Conservation (phyloP, 2,797 vertebrate genomes). For the Poeciliopsis turneri region DNA sequence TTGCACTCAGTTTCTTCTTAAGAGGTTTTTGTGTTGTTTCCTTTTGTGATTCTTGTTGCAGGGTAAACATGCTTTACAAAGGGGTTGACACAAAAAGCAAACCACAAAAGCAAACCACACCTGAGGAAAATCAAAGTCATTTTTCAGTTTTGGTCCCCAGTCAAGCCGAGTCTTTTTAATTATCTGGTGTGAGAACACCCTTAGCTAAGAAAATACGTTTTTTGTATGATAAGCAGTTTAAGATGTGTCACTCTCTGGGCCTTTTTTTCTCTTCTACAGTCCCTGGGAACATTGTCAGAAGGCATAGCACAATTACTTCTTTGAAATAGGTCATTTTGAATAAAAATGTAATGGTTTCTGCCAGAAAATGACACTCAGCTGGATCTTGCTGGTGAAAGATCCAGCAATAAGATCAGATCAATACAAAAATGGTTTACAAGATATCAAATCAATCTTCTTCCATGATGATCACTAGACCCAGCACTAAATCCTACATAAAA, state of each 20-base stretch:
- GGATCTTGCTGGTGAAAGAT: not conserved
- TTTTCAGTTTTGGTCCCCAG: too few species aligned
- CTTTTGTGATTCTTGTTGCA: too few species aligned
- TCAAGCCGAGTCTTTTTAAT: too few species aligned
- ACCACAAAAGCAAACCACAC: too few species aligned
- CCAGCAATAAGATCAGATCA: not conserved
- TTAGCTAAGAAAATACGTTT: not conserved
- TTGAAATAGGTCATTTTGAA: not conserved
- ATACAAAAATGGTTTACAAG: not conserved
- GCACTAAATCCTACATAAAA: not conserved
- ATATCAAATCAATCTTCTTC: not conserved
- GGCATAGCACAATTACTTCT: not conserved
- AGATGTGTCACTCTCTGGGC: not conserved
- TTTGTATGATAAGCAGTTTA: not conserved
- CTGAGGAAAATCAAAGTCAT: too few species aligned
- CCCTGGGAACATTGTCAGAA: not conserved
- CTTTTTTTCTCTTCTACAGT: not conserved
- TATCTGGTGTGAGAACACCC: too few species aligned
- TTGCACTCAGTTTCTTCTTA: too few species aligned
- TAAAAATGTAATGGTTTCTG: not conserved
- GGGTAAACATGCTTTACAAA: too few species aligned
- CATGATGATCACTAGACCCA: not conserved
- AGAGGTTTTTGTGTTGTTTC: too few species aligned
- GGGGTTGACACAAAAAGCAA: too few species aligned
- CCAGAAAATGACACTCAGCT: not conserved